Conservation (phyloP, 2,888 invertebrate species). For the Liopterus haemorrhoidalis region DNA sequence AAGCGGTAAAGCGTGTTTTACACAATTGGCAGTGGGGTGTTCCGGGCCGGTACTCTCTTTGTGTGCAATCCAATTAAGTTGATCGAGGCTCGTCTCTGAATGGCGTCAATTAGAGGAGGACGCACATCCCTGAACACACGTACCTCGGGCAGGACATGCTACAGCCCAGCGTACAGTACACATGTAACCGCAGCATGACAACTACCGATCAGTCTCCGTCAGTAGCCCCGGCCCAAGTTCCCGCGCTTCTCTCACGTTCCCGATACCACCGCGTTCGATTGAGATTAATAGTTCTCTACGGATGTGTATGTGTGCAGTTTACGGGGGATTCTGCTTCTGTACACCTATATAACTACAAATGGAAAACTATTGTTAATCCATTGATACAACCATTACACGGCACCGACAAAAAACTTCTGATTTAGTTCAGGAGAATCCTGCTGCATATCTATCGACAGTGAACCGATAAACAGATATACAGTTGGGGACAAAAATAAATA, state of each 20-base stretch:
- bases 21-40: neutral
- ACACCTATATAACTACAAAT: neutral
- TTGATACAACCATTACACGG: too few relatives aligned
- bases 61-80: conserved; percentile 44
- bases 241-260: neutral
- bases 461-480: too few relatives aligned
- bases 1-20: neutral
- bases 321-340: neutral
- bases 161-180: too few relatives aligned
- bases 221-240: neutral
- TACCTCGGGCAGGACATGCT: too few relatives aligned
- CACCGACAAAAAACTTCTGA: too few relatives aligned
- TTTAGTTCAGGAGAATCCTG: too few relatives aligned
- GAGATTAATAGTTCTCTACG: conserved; percentile 7
- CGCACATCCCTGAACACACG: too few relatives aligned
- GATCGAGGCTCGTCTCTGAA: conserved; percentile 43
- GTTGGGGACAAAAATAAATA: too few relatives aligned
- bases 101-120: conserved; percentile 41
- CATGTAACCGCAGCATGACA: conserved; percentile 21
- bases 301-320: neutral
- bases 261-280: conserved; percentile 5
- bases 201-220: conserved; percentile 18
- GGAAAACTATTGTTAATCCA: too few relatives aligned
- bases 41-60: conserved; percentile 31
- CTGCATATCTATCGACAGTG: too few relatives aligned